Base-by-base conservation (phyloP, 2,797 vertebrate species). In the Benthosema pterotum region DNA sequence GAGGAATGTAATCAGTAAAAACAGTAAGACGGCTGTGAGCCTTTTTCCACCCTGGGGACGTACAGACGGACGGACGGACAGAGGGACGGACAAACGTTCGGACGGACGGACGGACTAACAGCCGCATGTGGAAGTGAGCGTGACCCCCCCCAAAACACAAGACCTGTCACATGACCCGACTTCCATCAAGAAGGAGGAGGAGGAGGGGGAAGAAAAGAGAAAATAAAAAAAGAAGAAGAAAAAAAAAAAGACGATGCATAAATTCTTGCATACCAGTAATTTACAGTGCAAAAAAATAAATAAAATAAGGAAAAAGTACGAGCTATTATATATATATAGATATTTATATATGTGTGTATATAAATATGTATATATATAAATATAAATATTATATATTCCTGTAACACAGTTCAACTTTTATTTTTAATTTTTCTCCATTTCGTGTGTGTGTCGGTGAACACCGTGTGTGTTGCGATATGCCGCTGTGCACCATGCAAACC, bases 391-490 rank as follows among this genome's bases (percentile, higher is more conserved):
- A 86, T 84, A 90, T 88, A 87, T 89, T 91, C 84, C 88, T 89
- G 87, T 92, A 88, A 89, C 80, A 84, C 83, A 83, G 80, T 83
- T 90, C 84, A 88, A 78, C 84, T 85, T 89, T 85, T 88, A 85
- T 67, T 77, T 88, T 89, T 86, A 83, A 65, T 64, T 75, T 85
- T 79, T 77, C 74, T 78, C 80, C 75, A 78, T 85, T 32, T 38
- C n/a, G n/a, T 83, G 89, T 89, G 79, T 88, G 83, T 89, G 84
- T 90, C 77, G 69, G 84, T 89, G 87, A 87, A 82, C 87, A 87
- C 75, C 59, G 67, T 88, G 87, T 91, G 86, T 86, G 83, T n/a
- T 82, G 68, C 47, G 80, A 88, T 88, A 82, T 85, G 71, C 86
- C 82, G 83, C 72, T 85, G 84, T 87, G 83, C 89, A 88, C 85